A percentile compares a stretch with the other conserved stretches of the same genome.
phyloP scores from a whole-genome alignment of 2,797 vertebrate genomes.

The Neosilurus hyrtlii region DNA sequence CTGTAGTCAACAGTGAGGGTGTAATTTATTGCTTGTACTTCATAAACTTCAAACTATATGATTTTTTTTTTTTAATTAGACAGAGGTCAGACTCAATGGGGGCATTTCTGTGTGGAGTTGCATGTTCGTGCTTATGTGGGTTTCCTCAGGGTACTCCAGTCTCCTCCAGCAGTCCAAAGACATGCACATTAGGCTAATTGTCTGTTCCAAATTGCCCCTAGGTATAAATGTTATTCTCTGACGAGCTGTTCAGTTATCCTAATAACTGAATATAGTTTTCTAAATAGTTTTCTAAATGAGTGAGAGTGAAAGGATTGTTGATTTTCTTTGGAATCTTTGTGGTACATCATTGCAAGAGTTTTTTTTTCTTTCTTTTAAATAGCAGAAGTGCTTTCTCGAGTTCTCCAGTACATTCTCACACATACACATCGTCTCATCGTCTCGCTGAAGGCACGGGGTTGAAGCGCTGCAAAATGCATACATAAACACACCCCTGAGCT shows the following conservation, averaged over 20 bases:
- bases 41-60: not conserved
- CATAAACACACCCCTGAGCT: conserved; percentile 58
- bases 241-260: too few relatives aligned
- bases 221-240: too few relatives aligned
- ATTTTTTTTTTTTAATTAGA: not conserved
- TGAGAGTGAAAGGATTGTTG: not conserved
- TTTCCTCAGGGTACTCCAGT: too few relatives aligned
- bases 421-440: conserved; percentile 14
- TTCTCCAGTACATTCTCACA: conserved; percentile 18
- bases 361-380: not conserved
- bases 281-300: too few relatives aligned
- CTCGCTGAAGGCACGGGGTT: conserved; percentile 37
- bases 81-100: too few relatives aligned
- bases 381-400: not conserved
- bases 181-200: too few relatives aligned
- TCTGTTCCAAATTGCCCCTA: too few relatives aligned
- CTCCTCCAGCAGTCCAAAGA: too few relatives aligned
- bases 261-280: too few relatives aligned
- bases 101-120: too few relatives aligned
- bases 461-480: conserved; percentile 47
- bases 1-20: not conserved
- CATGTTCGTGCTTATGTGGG: too few relatives aligned
- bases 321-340: not conserved
- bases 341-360: not conserved
- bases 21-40: not conserved